These are phyloP conservation scores for Anagrus nilaparvatae DNA, from an alignment of 1,140 invertebrate species.

Conservation along the genomic window DNA sequence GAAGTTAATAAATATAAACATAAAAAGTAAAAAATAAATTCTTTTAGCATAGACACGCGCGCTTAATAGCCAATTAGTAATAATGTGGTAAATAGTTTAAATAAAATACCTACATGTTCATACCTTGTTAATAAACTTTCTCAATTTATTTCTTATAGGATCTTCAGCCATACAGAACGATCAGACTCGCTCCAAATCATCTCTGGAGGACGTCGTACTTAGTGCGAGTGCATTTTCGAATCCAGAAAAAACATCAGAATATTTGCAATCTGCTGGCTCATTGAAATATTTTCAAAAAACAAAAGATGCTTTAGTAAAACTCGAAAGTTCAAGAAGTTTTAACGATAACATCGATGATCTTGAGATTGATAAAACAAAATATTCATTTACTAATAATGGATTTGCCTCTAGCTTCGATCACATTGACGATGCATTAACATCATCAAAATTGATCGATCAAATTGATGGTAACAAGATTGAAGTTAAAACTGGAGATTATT, in stretches of 20 bases:
- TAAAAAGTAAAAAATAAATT: too few relatives aligned
- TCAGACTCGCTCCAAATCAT: slow-evolving; percentile 24
- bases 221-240: slow-evolving; percentile 29
- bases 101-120: too few relatives aligned
- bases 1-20: too few relatives aligned
- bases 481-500: slow-evolving; percentile 34
- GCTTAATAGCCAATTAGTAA: too few relatives aligned
- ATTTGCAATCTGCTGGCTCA: slow-evolving; percentile 11
- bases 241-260: slow-evolving; percentile 26
- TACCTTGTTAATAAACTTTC: too few relatives aligned
- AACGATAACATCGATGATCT: slow-evolving; percentile 11
- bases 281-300: slow-evolving; percentile 22
- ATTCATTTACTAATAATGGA: slow-evolving; percentile 8
- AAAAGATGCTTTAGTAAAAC: slow-evolving; percentile 18
- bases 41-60: too few relatives aligned
- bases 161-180: slow-evolving; percentile 32
- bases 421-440: slow-evolving; percentile 22
- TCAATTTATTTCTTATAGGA: too few relatives aligned
- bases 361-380: slow-evolving; percentile 12
- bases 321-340: slow-evolving; percentile 32
- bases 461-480: slow-evolving; percentile 39
- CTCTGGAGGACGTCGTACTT: slow-evolving; percentile 24
- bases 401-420: slow-evolving; percentile 9
- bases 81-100: too few relatives aligned
- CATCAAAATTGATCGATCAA: slow-evolving; percentile 34